Conservation (phyloP, 2,888 invertebrate genomes). For the Nipponacmea schrenckii region DNA sequence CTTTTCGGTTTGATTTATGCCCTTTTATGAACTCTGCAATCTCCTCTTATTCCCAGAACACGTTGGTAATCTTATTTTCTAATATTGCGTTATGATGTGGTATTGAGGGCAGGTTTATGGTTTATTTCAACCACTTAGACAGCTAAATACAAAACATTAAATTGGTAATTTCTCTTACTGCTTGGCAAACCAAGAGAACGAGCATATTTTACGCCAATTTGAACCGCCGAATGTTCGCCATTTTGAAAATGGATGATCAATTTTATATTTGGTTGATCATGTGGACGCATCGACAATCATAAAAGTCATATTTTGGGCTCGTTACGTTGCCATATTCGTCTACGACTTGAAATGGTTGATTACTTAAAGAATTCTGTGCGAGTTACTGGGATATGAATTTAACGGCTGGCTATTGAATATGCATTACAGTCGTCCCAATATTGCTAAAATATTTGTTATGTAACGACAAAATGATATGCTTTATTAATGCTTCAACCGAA, state of each 20-base stretch:
- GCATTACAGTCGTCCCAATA: neutral
- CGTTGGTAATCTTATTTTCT: neutral
- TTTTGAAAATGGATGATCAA: slow-evolving; percentile 1
- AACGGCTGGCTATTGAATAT: neutral
- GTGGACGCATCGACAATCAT: neutral
- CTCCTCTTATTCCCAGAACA: slow-evolving; percentile 3
- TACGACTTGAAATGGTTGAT: neutral
- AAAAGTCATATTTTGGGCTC: neutral
- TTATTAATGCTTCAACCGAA: neutral
- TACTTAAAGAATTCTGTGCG: neutral
- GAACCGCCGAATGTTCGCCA: neutral
- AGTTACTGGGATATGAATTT: neutral
- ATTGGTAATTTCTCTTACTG: slow-evolving; percentile 1
- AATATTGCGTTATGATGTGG: neutral
- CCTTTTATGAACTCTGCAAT: slow-evolving; percentile 1
- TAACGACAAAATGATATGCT: neutral
- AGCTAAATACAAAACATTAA: slow-evolving; percentile 2
- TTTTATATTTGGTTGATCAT: slow-evolving; percentile 4
- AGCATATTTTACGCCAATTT: neutral
- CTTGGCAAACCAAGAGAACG: neutral
- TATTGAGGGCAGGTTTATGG: neutral
- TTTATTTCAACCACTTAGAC: slow-evolving; percentile 8
- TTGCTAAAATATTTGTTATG: neutral
- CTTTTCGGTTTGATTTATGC: neutral
- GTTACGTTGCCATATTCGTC: neutral